phyloP scores from a whole-genome alignment of 2,797 vertebrate genomes.

The Eulemur rubriventer region DNA sequence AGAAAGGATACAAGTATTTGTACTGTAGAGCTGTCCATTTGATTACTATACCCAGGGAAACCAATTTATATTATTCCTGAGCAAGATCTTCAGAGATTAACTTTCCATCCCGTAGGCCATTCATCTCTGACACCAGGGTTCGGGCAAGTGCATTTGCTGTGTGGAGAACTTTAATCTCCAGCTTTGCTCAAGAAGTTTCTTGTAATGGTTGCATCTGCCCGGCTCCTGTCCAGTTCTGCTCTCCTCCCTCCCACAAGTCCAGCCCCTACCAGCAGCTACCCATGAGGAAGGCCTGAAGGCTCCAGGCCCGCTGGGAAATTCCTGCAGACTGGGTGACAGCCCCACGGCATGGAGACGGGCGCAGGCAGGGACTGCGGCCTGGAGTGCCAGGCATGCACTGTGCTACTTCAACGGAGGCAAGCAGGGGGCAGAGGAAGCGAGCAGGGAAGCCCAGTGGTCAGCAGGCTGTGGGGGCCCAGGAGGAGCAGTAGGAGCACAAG shows the following conservation, averaged over 20 bases:
- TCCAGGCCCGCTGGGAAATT: background rate
- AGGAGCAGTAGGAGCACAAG: background rate
- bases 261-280: background rate
- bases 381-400: fast-evolving
- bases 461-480: background rate
- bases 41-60: background rate
- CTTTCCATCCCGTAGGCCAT: background rate
- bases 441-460: background rate
- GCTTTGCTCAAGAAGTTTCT: background rate
- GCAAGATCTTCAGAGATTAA: background rate
- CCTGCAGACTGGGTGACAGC: no score
- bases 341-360: background rate
- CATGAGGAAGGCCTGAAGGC: background rate
- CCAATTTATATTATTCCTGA: background rate
- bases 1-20: background rate
- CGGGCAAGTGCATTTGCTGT: fast-evolving
- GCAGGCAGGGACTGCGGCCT: background rate
- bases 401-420: background rate
- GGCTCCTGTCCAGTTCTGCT: no score
- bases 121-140: background rate
- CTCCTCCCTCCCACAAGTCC: no score
- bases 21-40: background rate
- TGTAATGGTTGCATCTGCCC: background rate
- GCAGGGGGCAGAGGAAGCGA: background rate
- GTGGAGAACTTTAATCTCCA: background rate